Evolutionary conservation across 2,888 invertebrate genomes (phyloP), one percentile per base, ranked within the genome.

Genomic region (Perithous albicinctus): DNA sequence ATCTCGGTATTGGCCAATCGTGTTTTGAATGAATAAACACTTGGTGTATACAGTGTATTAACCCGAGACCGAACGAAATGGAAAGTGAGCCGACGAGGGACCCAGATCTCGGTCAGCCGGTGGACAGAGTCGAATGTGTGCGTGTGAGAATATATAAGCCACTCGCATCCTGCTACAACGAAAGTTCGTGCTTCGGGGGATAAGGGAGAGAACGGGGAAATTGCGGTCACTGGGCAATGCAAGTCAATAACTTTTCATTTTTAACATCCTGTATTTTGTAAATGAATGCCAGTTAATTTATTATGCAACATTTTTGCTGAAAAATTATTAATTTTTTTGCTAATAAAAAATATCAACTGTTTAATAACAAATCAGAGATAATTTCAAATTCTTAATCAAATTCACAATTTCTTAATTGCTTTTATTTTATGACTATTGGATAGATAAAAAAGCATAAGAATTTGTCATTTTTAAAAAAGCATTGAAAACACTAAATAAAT

Each of bases 41-140:
- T 56, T 41, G 38, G 41, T n/a, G n/a, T 20, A 38, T 41, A 4
- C 63, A 23, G 63, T 38, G 41, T 63, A 63, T 77, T 74, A 74
- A 81, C 29, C 81, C 74, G 72, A 76, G 82, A 78, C 66, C 64
- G 59, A 78, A 82, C 72, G 70, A 82, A 82, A 82, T 78, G 82
- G 78, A 82, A 70, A 78, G 63, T 63, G 64, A 70, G 32, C 35
- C 23, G 48, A 54, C 63, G 64, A 32, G 78, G 76, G 75, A 82
- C 78, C 82, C 82, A 78, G 75, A 76, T 82, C 82, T 82, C 78
- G 78, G 82, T 82, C 75, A 82, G 75, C 75, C 64, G 78, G 70
- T 70, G 74, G 76, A 56, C 80, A 66, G n/a, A n/a, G 41, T 70
- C 73, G 69, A 51, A 63, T 73, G 81, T 59, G 54, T 64, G 70